These are phyloP conservation scores for Stegodyphus mimosarum DNA, from an alignment of 1,140 invertebrate species.

Conservation along the genomic window DNA sequence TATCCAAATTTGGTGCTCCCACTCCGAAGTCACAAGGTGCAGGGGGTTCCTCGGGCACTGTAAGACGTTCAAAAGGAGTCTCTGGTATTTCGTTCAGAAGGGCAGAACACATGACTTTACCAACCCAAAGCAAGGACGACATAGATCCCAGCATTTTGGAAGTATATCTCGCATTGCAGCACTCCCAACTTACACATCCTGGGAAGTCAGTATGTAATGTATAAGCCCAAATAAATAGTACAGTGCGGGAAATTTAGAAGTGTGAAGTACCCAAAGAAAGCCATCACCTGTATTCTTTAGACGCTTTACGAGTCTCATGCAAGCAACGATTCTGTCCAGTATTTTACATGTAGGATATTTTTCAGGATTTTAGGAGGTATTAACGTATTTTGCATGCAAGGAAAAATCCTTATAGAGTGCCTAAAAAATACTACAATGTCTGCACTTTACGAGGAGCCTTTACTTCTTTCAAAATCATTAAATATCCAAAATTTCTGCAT, in stretches of 20 bases:
- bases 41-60: slow-evolving; percentile 56
- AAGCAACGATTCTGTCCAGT: not conserved
- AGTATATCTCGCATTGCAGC: slow-evolving; percentile 47
- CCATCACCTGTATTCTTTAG: not conserved
- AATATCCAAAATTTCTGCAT: too few relatives aligned
- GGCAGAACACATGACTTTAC: slow-evolving; percentile 44
- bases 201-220: not conserved
- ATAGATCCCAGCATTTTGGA: slow-evolving; percentile 47
- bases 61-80: slow-evolving; percentile 46
- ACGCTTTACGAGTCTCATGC: not conserved
- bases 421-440: too few relatives aligned
- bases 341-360: not conserved
- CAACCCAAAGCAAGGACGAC: slow-evolving; percentile 48
- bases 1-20: slow-evolving; percentile 44
- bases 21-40: slow-evolving; percentile 58
- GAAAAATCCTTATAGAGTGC: too few relatives aligned
- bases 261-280: not conserved
- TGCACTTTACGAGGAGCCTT: too few relatives aligned
- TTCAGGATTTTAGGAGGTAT: too few relatives aligned
- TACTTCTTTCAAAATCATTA: too few relatives aligned
- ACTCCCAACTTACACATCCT: slow-evolving; percentile 57
- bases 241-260: not conserved
- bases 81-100: not conserved
- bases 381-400: too few relatives aligned
- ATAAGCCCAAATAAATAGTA: not conserved